Evolutionary conservation across 2,888 invertebrate genomes (phyloP), one percentile per base, ranked within the genome.

Genomic region (Physocephala rufipes): DNA sequence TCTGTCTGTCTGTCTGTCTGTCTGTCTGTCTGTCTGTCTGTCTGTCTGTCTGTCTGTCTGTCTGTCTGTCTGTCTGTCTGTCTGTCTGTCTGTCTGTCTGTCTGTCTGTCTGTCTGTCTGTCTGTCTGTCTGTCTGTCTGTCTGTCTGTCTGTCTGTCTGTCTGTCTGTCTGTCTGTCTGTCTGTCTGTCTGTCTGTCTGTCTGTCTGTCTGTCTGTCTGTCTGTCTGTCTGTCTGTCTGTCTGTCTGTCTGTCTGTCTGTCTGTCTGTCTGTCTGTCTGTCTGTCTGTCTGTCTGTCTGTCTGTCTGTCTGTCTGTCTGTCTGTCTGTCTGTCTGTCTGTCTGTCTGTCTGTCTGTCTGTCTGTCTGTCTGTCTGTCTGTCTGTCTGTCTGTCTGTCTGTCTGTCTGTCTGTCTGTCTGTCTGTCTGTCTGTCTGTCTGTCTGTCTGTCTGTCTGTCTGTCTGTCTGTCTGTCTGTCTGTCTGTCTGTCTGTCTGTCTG

Each of bases 21-120:
- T 55, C 55, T 55, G 55, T 55, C 55, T 55, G 55, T 55, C 55
- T 55, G 55, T 55, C 55, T 55, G 55, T 55, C 55, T 55, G 55
- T 55, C 55, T 55, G 55, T 55, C 55, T 55, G 55, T 55, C 55
- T 55, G 55, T 55, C 55, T 55, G 55, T 55, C 55, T 55, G 55
- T 55, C 55, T 55, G 55, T 55, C 55, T 55, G 55, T 55, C 55
- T 55, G 55, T 55, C 55, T 55, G 55, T 55, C 55, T 55, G 55
- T 55, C 55, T 55, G 55, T 55, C 55, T 55, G 55, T 55, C 55
- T 55, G 55, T 55, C 55, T 55, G 55, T 55, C 55, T 55, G 55
- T 55, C 55, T 55, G 55, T 55, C 55, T 55, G 55, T 55, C 55
- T 55, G 55, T 55, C 55, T 55, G 55, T 55, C 55, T 55, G 55